phyloP scores from a whole-genome alignment of 2,113 vertebrate genomes.

The Cynocephalus volans region DNA sequence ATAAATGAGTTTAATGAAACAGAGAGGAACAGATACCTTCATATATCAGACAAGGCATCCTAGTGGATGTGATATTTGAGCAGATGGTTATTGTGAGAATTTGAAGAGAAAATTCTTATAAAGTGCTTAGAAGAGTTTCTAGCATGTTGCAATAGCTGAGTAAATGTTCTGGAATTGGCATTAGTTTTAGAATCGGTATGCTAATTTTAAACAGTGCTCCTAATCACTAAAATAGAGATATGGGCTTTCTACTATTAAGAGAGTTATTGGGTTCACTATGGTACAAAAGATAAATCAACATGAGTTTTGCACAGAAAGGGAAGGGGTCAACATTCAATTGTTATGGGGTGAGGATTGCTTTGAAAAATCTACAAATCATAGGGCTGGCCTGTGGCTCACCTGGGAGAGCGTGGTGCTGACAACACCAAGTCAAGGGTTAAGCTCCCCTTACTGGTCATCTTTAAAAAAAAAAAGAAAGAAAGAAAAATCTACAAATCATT shows the following conservation, averaged over 20 bases:
- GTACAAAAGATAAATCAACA: neutral
- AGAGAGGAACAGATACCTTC: neutral
- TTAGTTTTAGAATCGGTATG: slow-evolving; percentile 4
- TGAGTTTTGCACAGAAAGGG: neutral
- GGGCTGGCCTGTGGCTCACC: too few relatives aligned
- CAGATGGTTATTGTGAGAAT: neutral
- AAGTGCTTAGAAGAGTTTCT: neutral
- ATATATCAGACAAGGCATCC: neutral
- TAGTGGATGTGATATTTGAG: neutral
- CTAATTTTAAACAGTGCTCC: neutral
- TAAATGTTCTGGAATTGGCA: neutral
- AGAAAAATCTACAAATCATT: neutral
- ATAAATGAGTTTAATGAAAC: neutral
- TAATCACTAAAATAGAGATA: neutral
- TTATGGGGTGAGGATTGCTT: neutral
- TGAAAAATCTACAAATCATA: neutral
- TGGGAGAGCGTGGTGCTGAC: too few relatives aligned
- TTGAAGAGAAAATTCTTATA: neutral
- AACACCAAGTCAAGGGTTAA: too few relatives aligned
- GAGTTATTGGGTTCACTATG: neutral
- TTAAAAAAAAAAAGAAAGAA: too few relatives aligned
- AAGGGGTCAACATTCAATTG: neutral
- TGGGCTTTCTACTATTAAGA: neutral
- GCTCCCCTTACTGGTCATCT: too few relatives aligned
- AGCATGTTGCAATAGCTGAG: neutral